A percentile compares a stretch with the other conserved stretches of the same genome.
Conservation (phyloP, 2,888 invertebrate genomes). For the Molorchus minor region DNA sequence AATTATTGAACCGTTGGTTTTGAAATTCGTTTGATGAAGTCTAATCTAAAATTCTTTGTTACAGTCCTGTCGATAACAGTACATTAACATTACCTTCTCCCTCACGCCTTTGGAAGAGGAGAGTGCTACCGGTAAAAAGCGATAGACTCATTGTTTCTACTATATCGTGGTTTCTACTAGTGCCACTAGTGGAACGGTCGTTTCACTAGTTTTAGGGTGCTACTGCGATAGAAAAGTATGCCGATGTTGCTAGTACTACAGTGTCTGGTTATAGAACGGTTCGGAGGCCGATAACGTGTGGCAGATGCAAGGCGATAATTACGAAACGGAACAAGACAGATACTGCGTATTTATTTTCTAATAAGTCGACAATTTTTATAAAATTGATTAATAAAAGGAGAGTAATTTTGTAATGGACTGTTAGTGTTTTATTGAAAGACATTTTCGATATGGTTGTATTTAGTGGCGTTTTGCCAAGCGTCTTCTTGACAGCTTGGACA, state of each 20-base stretch:
- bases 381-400: conserved; percentile 4
- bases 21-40: no score
- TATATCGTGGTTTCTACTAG: no score
- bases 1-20: no score
- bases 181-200: background rate
- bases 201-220: conserved; percentile 14
- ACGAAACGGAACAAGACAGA: background rate
- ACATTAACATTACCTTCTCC: conserved; percentile 26
- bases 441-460: conserved; percentile 32
- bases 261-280: background rate
- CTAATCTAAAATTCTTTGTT: no score
- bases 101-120: conserved; percentile 22
- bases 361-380: conserved; percentile 2
- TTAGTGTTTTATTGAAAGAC: background rate
- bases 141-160: conserved; percentile 28
- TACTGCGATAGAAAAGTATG: conserved; percentile 5
- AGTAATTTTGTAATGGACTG: background rate
- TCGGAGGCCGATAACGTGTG: background rate
- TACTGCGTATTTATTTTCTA: conserved; percentile 3
- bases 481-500: conserved; percentile 41
- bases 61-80: conserved; percentile 27
- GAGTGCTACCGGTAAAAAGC: conserved; percentile 28
- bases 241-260: background rate
- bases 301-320: conserved; percentile 2
- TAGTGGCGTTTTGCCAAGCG: conserved; percentile 36